Percentiles rank a stretch among this genome's conserved stretches.
phyloP scores from a whole-genome alignment of 1,140 invertebrate species.

The Ditylenchus dipsaci region DNA sequence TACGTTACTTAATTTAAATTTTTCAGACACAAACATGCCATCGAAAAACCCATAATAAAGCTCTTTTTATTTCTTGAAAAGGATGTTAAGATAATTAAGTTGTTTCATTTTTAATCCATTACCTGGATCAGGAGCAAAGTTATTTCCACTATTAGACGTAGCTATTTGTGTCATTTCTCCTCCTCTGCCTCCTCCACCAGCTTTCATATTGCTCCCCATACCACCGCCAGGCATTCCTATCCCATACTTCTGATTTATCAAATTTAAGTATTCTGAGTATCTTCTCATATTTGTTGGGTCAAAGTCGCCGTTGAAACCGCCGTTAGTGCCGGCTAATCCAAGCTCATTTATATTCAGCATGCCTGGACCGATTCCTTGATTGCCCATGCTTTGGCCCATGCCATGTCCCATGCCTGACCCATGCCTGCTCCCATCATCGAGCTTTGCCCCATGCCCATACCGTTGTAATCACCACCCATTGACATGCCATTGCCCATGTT shows the following conservation, averaged over 20 bases:
- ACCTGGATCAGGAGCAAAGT: neutral
- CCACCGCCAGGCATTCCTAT: constrained; percentile 7
- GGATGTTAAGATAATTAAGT: too few relatives aligned
- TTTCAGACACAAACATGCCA: too few relatives aligned
- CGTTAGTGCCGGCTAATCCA: neutral
- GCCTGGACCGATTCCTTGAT: neutral
- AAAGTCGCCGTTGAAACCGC: neutral
- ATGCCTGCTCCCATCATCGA: neutral
- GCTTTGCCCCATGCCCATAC: neutral
- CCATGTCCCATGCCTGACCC: constrained; percentile 1
- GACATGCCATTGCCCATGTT: neutral
- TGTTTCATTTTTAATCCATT: too few relatives aligned
- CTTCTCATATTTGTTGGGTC: neutral
- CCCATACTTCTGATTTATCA: constrained; percentile 19
- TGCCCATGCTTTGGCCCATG: too few relatives aligned
- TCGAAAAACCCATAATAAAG: too few relatives aligned
- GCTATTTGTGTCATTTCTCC: neutral
- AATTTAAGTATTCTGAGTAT: constrained; percentile 7
- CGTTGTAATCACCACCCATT: neutral
- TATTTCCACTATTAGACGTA: neutral
- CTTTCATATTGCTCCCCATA: neutral
- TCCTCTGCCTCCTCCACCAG: neutral
- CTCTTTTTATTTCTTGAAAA: too few relatives aligned
- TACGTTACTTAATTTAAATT: too few relatives aligned
- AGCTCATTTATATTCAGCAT: neutral